These are phyloP conservation scores for Harmothoe impar DNA, from an alignment of 2,888 invertebrate genomes.

Conservation along the genomic window DNA sequence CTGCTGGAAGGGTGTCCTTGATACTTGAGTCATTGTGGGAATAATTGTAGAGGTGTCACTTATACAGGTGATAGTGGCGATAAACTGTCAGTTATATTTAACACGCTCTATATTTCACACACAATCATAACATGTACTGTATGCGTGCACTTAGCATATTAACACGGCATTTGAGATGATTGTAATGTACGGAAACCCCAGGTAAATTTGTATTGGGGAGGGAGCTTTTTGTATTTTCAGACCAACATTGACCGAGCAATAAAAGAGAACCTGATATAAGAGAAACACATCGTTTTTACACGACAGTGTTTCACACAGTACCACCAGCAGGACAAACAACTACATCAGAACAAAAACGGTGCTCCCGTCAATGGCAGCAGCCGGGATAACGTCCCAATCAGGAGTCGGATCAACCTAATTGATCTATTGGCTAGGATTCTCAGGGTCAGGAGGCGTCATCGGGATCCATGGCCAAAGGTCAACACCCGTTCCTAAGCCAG, in stretches of 20 bases:
- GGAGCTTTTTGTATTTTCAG: too few relatives aligned
- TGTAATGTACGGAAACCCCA: too few relatives aligned
- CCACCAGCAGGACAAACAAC: too few relatives aligned
- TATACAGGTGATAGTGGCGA: not conserved
- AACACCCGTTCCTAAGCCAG: conserved; percentile 21
- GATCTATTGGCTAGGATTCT: conserved; percentile 26
- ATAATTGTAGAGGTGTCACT: conserved; percentile 25
- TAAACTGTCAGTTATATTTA: not conserved
- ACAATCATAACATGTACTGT: too few relatives aligned
- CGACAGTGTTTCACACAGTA: too few relatives aligned
- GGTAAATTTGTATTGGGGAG: too few relatives aligned
- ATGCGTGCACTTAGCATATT: too few relatives aligned
- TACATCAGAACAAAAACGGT: too few relatives aligned
- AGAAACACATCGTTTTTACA: too few relatives aligned
- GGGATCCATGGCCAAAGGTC: conserved; percentile 33
- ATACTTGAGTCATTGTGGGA: conserved; percentile 3
- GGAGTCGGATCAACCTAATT: conserved; percentile 28
- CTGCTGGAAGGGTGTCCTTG: not conserved
- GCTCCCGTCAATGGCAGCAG: not conserved
- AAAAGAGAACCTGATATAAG: too few relatives aligned
- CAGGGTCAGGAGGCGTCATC: conserved; percentile 31
- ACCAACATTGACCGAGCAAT: too few relatives aligned
- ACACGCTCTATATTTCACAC: not conserved
- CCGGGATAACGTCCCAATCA: not conserved
- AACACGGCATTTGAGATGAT: too few relatives aligned